A percentile compares a stretch with the other conserved stretches of the same genome.
Conservation (phyloP, 2,113 vertebrate genomes). For the Malurus cyaneus region DNA sequence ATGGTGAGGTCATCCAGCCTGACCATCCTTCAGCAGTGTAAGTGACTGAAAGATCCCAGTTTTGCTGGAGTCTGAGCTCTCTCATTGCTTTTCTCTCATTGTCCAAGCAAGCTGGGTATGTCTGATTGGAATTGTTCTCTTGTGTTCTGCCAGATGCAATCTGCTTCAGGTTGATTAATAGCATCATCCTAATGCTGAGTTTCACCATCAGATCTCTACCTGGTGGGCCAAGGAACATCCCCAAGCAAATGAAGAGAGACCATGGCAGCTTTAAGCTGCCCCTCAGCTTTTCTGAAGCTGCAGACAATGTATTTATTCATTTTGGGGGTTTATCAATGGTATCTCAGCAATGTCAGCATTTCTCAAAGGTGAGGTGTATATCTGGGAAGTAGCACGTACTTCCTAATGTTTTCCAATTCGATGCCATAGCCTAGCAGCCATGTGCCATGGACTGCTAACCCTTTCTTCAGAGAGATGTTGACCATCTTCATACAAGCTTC, state of each 20-base stretch:
- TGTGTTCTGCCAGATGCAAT: not conserved
- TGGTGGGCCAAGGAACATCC: not conserved
- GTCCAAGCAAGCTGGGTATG: not conserved
- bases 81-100: not conserved
- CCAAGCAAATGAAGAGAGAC: not conserved
- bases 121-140: not conserved
- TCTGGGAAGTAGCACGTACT: not conserved
- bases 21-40: not conserved
- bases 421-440: not conserved
- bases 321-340: not conserved
- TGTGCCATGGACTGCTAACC: not conserved
- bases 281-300: not conserved
- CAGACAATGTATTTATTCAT: not conserved
- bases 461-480: not conserved
- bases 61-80: not conserved
- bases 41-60: not conserved
- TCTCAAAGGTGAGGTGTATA: not conserved
- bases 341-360: not conserved
- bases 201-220: not conserved
- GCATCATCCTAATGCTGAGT: not conserved
- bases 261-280: not conserved
- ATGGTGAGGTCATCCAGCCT: not conserved
- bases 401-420: not conserved
- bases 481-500: not conserved
- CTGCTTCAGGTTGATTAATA: not conserved